Evolutionary conservation across 2,113 vertebrate genomes (phyloP).

Genomic region (Ailurus styani): DNA sequence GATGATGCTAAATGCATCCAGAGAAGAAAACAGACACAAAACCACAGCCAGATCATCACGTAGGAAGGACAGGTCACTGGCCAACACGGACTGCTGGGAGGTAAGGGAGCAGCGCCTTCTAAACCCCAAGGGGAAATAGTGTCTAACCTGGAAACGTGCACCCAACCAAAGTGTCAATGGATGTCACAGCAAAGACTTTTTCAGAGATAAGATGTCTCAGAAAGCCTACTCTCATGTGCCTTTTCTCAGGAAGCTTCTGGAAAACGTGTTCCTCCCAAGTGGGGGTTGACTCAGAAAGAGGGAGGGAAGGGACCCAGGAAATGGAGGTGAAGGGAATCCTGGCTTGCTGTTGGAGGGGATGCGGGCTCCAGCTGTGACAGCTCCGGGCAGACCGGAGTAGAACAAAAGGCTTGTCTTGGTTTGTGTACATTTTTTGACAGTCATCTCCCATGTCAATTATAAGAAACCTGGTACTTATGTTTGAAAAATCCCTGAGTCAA

Average conservation of each 20-base stretch:
- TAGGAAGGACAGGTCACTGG: no score
- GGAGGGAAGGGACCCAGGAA: neutral
- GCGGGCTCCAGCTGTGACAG: fast-evolving
- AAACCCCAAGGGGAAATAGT: neutral
- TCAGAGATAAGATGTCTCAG: neutral
- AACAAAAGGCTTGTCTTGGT: neutral
- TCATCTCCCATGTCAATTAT: neutral
- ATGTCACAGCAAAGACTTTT: neutral
- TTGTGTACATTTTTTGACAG: neutral
- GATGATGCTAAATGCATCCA: neutral
- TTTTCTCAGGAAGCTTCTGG: neutral
- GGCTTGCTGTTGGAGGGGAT: neutral
- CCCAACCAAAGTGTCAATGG: neutral
- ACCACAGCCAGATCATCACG: neutral
- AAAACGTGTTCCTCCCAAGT: neutral
- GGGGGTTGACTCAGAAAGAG: neutral
- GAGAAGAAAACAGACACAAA: neutral
- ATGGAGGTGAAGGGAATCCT: neutral
- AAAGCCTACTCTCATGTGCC: neutral
- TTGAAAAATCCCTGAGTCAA: neutral
- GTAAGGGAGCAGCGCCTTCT: neutral
- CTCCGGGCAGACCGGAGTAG: neutral
- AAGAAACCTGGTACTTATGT: neutral
- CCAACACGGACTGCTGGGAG: neutral
- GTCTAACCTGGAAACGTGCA: neutral